Conservation (phyloP, 2,113 vertebrate genomes). For the Phocoena sinus region DNA sequence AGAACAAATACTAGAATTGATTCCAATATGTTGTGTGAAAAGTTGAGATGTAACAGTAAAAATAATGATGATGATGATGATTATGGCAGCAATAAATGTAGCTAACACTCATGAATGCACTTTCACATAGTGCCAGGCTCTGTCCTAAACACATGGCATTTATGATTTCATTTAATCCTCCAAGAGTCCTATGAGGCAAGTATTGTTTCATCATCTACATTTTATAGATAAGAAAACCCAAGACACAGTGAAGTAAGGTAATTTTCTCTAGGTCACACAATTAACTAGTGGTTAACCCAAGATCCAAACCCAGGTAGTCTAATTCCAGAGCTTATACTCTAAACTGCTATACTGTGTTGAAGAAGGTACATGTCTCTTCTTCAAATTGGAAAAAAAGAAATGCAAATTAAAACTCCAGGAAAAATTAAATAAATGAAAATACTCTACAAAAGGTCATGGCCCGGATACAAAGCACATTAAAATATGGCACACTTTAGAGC, state of each 20-base stretch:
- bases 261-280: not conserved
- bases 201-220: not conserved
- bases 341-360: not conserved
- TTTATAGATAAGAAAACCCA: not conserved
- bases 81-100: not conserved
- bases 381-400: not conserved
- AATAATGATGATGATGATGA: not conserved
- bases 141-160: not conserved
- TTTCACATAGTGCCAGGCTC: not conserved
- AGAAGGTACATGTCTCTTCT: not conserved
- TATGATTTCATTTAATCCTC: not conserved
- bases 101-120: not conserved
- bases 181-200: not conserved
- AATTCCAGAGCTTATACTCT: not conserved
- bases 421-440: not conserved
- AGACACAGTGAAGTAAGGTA: not conserved
- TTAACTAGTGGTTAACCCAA: not conserved
- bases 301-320: not conserved
- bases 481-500: not conserved
- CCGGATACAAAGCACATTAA: not conserved
- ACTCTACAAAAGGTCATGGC: not conserved
- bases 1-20: not conserved
- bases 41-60: not conserved
- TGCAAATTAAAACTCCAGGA: not conserved
- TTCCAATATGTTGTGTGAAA: not conserved